Conservation (phyloP, 2,888 invertebrate genomes). For the Acrocyrtus sp. region DNA sequence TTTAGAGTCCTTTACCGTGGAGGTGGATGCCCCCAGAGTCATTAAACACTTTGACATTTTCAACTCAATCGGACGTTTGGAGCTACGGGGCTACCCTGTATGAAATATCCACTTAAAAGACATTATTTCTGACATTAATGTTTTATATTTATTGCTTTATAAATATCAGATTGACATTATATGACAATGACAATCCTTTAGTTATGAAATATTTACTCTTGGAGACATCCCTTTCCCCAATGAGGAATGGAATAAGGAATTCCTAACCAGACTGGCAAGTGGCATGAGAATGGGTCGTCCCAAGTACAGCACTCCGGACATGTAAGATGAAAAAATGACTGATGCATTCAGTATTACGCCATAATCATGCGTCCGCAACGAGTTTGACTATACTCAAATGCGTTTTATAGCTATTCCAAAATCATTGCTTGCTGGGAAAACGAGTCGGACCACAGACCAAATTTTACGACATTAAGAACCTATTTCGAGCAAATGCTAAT, state of each 20-base stretch:
- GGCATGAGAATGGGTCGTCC: conserved; percentile 52
- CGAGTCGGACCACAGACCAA: neutral
- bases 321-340: no score
- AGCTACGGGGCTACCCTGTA: conserved; percentile 33
- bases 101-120: conserved; percentile 5
- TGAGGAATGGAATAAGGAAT: conserved; percentile 39
- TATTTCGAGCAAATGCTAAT: no score
- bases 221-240: conserved; percentile 50
- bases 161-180: neutral
- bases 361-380: no score
- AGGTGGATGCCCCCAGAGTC: conserved; percentile 56
- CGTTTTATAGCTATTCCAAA: conserved; percentile 21
- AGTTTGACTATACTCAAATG: neutral
- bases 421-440: conserved; percentile 28
- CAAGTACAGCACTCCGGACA: conserved; percentile 34
- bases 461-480: neutral
- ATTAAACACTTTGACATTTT: conserved; percentile 33
- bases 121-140: neutral
- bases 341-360: no score
- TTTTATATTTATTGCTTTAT: no score
- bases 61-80: conserved; percentile 37
- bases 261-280: conserved; percentile 18
- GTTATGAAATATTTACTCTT: conserved; percentile 38
- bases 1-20: conserved; percentile 42
- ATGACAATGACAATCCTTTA: no score